Percentiles rank a stretch among this genome's conserved stretches.
phyloP scores from a whole-genome alignment of 2,113 vertebrate genomes.

The Diphyllodes magnificus region DNA sequence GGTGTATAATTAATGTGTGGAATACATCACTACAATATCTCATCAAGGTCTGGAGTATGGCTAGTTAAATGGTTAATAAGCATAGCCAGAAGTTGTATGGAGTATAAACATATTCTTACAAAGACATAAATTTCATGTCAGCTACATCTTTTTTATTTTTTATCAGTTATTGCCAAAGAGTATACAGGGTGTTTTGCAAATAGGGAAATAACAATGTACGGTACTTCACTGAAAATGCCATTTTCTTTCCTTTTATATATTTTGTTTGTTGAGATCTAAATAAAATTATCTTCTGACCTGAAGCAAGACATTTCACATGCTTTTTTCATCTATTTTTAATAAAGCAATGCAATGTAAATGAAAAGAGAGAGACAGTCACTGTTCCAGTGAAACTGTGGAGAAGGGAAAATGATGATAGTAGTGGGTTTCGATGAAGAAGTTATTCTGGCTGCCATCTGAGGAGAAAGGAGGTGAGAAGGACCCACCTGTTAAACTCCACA shows the following conservation, averaged over 20 bases:
- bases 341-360: not conserved
- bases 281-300: not conserved
- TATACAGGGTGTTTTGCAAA: not conserved
- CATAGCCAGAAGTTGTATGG: not conserved
- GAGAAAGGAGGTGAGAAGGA: not conserved
- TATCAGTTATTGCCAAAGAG: not conserved
- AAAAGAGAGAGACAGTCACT: not conserved
- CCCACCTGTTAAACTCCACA: not conserved
- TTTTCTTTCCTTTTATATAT: not conserved
- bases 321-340: not conserved
- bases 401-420: not conserved
- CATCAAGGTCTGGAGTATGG: not conserved
- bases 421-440: not conserved
- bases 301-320: not conserved
- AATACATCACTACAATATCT: not conserved
- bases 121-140: not conserved
- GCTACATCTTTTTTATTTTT: not conserved
- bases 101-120: not conserved
- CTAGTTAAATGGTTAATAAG: not conserved
- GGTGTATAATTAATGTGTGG: not conserved
- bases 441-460: not conserved
- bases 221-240: not conserved
- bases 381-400: accelerated
- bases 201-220: not conserved
- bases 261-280: not conserved